Conservation (phyloP, 2,797 vertebrate species). For the Psittacula echo region DNA sequence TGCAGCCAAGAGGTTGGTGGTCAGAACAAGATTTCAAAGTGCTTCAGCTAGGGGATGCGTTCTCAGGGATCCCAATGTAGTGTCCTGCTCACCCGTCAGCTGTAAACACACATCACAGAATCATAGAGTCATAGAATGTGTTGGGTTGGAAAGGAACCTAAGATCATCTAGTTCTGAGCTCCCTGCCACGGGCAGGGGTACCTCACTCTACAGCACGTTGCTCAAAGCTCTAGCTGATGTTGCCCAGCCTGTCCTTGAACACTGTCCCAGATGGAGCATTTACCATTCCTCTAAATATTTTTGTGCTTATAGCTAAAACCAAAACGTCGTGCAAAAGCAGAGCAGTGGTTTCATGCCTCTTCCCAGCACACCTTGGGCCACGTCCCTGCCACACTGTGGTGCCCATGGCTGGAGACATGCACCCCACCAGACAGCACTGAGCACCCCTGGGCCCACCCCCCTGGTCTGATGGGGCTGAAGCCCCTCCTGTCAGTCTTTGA, state of each 20-base stretch:
- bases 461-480: neutral
- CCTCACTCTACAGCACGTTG: neutral
- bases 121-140: neutral
- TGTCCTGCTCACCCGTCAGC: neutral
- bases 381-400: fast-evolving
- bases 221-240: no score
- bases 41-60: neutral
- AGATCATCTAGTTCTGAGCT: neutral
- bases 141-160: neutral
- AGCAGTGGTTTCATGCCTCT: neutral
- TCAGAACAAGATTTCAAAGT: neutral
- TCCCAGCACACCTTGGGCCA: neutral
- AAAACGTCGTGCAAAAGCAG: neutral
- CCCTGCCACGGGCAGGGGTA: neutral
- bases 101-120: neutral
- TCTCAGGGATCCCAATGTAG: neutral
- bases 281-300: neutral
- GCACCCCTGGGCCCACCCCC: neutral
- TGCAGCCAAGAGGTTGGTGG: fast-evolving
- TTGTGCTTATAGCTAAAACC: neutral
- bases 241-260: neutral
- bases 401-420: neutral
- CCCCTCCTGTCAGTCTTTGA: neutral
- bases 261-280: neutral
- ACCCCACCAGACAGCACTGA: neutral